Evolutionary conservation across 2,113 vertebrate genomes (phyloP).

Genomic region (Peromyscus leucopus): DNA sequence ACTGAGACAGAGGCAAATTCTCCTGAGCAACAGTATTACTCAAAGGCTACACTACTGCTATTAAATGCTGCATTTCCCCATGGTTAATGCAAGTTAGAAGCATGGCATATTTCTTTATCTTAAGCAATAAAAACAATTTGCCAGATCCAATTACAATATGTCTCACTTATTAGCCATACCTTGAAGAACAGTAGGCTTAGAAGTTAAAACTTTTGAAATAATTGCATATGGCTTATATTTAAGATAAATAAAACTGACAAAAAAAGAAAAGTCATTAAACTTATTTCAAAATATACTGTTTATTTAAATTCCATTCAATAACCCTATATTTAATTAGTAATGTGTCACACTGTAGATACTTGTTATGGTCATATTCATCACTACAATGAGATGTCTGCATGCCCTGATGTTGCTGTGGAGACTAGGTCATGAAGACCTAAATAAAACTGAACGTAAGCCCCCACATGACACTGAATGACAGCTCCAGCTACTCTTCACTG

Average conservation of each 20-base stretch:
- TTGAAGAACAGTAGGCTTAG: conserved; percentile 75
- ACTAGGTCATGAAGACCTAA: conserved; percentile 44
- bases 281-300: conserved; percentile 81
- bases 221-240: conserved; percentile 65
- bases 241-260: conserved; percentile 72
- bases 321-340: conserved; percentile 89
- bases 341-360: conserved; percentile 75
- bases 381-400: conserved; percentile 63
- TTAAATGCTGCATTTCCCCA: neutral
- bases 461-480: neutral
- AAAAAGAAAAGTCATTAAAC: conserved; percentile 79
- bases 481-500: neutral
- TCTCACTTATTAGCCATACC: conserved; percentile 82
- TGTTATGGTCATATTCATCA: conserved; percentile 65
- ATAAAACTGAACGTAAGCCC: conserved; percentile 63
- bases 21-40: conserved; percentile 52
- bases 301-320: conserved; percentile 76
- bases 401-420: conserved; percentile 20
- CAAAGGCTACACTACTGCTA: conserved; percentile 15
- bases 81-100: conserved; percentile 43
- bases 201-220: conserved; percentile 81
- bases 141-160: conserved; percentile 54
- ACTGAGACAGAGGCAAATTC: neutral
- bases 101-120: conserved; percentile 55
- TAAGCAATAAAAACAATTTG: conserved; percentile 74